These are phyloP conservation scores for Hirundichthys speculiger DNA, from an alignment of 2,113 vertebrate species.

Conservation along the genomic window DNA sequence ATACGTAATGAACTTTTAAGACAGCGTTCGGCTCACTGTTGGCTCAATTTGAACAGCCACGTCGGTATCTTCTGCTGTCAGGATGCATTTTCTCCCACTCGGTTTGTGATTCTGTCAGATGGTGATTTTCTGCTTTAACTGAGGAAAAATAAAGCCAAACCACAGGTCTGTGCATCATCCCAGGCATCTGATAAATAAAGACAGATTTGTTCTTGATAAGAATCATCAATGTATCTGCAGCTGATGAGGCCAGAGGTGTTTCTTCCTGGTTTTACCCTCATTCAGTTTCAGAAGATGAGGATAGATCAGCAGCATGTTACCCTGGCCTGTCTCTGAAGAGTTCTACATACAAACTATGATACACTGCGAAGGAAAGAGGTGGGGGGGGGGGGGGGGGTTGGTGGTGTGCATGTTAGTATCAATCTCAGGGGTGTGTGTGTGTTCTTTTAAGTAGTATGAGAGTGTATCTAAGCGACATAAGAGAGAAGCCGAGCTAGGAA, in stretches of 20 bases:
- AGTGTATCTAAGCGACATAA: constrained; percentile 14
- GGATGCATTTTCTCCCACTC: background rate
- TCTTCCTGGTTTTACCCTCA: constrained; percentile 67
- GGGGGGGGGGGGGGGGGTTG: constrained; percentile 11
- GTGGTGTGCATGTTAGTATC: background rate
- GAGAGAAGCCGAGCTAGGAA: constrained; percentile 5
- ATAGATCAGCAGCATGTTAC: constrained; percentile 56
- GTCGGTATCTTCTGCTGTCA: too few relatives aligned
- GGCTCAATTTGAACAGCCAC: too few relatives aligned
- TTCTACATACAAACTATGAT: constrained; percentile 36
- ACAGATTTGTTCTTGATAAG: constrained; percentile 71
- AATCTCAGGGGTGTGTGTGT: background rate
- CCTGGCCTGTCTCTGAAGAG: constrained; percentile 64
- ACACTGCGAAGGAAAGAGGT: constrained; percentile 26
- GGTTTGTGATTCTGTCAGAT: constrained; percentile 28
- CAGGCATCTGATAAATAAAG: constrained; percentile 62
- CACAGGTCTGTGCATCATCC: too few relatives aligned
- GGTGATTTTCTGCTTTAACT: constrained; percentile 23
- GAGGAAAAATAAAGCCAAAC: constrained; percentile 32
- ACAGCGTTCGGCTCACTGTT: too few relatives aligned
- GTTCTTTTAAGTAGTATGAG: constrained; percentile 14
- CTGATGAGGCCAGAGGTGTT: constrained; percentile 53
- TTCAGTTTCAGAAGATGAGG: constrained; percentile 64
- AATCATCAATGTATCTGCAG: constrained; percentile 62
- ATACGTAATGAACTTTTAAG: too few relatives aligned